Evolutionary conservation across 2,113 vertebrate species (phyloP).

Genomic region (Formicarius rufipectus): DNA sequence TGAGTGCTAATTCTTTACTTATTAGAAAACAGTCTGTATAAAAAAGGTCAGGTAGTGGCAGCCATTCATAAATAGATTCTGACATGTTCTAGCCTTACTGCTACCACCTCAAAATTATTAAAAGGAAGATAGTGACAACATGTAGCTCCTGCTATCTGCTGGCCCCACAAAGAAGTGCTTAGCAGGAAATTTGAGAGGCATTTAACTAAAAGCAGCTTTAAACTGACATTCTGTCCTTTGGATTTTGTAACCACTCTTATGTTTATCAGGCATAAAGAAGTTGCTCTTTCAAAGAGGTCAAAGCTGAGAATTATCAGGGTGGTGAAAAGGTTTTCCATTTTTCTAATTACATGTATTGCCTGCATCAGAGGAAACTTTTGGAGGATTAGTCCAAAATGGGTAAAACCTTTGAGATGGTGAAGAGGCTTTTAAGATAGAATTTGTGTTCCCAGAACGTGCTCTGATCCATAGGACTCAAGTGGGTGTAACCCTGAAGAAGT

Average conservation of each 20-base stretch:
- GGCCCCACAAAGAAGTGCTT: not conserved
- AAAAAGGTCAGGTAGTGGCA: constrained; percentile 8
- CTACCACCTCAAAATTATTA: not conserved
- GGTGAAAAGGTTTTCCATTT: not conserved
- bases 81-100: not conserved
- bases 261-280: not conserved
- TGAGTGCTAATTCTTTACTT: constrained; percentile 24
- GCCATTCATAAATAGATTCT: constrained; percentile 9
- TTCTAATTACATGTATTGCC: not conserved
- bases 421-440: not conserved
- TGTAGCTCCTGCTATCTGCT: not conserved
- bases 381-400: not conserved
- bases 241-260: not conserved
- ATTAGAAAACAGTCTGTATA: constrained; percentile 13
- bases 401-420: not conserved
- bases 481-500: not conserved
- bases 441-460: not conserved
- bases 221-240: not conserved
- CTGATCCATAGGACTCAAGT: not conserved
- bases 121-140: not conserved
- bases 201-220: not conserved
- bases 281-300: not conserved
- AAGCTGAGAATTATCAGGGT: not conserved
- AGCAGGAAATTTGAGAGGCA: not conserved
- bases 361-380: not conserved